Evolutionary conservation across 2,888 invertebrate species (phyloP).

Genomic region (Tenthredo amoena): DNA sequence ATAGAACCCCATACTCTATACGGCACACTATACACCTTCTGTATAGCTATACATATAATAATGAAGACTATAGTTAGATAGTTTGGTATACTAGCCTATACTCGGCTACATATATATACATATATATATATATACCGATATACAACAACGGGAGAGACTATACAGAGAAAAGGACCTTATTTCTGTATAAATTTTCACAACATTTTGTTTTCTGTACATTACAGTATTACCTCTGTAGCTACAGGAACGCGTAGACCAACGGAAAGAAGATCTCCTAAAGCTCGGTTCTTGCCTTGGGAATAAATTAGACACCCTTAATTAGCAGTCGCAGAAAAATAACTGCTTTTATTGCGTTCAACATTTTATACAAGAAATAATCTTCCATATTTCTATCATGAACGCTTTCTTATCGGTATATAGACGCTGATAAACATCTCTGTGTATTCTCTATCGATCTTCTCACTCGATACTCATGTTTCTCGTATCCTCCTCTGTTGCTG

Average conservation of each 20-base stretch:
- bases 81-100: not conserved
- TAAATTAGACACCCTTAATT: not conserved
- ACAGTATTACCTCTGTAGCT: not conserved
- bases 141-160: not conserved
- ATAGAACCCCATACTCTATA: conserved; percentile 55
- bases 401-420: too few relatives aligned
- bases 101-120: not conserved
- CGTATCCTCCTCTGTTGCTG: not conserved
- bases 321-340: not conserved
- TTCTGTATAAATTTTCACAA: conserved; percentile 7
- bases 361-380: not conserved
- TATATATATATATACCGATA: not conserved
- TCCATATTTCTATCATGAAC: not conserved
- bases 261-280: not conserved
- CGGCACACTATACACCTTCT: conserved; percentile 46
- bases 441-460: not conserved
- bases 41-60: conserved; percentile 46
- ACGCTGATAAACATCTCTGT: not conserved
- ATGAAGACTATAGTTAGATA: conserved; percentile 43
- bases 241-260: not conserved
- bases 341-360: not conserved
- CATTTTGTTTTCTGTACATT: not conserved
- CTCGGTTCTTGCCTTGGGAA: not conserved
- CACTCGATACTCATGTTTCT: not conserved
- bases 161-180: not conserved